phyloP scores from a whole-genome alignment of 2,888 invertebrate genomes.

The Copidosoma aretas region DNA sequence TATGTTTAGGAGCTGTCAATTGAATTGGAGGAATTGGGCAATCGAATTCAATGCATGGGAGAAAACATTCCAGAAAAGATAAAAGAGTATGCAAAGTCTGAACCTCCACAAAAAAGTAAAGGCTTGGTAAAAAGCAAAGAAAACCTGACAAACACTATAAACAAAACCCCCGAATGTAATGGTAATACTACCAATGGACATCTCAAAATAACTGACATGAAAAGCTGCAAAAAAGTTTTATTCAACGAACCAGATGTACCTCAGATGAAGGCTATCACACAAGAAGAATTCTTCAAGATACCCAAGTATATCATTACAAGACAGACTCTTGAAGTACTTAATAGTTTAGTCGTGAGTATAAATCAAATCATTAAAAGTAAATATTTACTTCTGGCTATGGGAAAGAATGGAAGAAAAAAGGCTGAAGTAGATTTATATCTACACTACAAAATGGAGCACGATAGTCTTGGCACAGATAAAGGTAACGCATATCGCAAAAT shows the following conservation, averaged over 20 bases:
- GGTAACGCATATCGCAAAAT: slow-evolving; percentile 40
- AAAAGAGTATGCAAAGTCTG: slow-evolving; percentile 34
- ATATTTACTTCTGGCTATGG: slow-evolving; percentile 52
- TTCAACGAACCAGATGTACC: slow-evolving; percentile 51
- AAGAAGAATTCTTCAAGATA: slow-evolving; percentile 50
- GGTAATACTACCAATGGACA: slow-evolving; percentile 18
- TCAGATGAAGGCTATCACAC: slow-evolving; percentile 40
- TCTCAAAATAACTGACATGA: slow-evolving; percentile 29
- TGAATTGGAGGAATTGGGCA: slow-evolving; percentile 40
- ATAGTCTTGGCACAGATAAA: slow-evolving; percentile 44
- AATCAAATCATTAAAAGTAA: slow-evolving; percentile 55
- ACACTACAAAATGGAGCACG: slow-evolving; percentile 51
- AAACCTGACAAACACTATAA: slow-evolving; percentile 9
- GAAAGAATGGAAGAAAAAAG: slow-evolving; percentile 54
- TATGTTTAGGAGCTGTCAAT: slow-evolving; percentile 36
- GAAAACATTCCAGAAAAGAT: slow-evolving; percentile 48
- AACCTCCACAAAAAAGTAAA: slow-evolving; percentile 7
- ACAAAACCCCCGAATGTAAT: slow-evolving; percentile 19
- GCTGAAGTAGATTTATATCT: slow-evolving; percentile 54
- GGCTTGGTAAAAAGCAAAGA: background rate
- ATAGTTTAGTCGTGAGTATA: slow-evolving; percentile 48
- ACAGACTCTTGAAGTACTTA: slow-evolving; percentile 48
- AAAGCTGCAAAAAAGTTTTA: slow-evolving; percentile 52
- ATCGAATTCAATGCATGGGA: slow-evolving; percentile 47
- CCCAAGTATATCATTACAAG: slow-evolving; percentile 58